A percentile compares a stretch with the other conserved stretches of the same genome.
These are phyloP conservation scores for Glossosoma conforme DNA, from an alignment of 1,140 invertebrate genomes.

Conservation along the genomic window DNA sequence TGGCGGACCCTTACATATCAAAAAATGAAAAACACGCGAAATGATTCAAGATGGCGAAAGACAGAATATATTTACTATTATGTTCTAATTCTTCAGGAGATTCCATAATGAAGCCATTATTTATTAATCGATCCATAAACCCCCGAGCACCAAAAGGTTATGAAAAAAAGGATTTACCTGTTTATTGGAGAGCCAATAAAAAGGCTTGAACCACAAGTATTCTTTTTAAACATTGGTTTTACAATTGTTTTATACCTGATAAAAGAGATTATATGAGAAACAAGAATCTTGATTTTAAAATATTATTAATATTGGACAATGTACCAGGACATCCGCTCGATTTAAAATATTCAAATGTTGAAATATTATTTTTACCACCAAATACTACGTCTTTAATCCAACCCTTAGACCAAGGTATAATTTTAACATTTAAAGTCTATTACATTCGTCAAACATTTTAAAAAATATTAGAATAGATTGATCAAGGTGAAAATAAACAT, in stretches of 20 bases:
- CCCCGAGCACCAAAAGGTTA: constrained; percentile 35
- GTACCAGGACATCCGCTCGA: constrained; percentile 31
- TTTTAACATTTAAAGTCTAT: no score
- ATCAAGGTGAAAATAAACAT: no score
- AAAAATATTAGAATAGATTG: no score
- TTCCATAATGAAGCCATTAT: constrained; percentile 41
- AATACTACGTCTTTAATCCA: constrained; percentile 38
- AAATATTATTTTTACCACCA: constrained; percentile 34
- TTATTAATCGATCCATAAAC: constrained; percentile 40
- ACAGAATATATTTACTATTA: constrained; percentile 37
- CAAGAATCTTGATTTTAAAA: no score
- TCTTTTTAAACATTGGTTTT: constrained; percentile 38
- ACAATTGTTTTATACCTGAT: constrained; percentile 6
- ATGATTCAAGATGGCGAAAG: constrained; percentile 38
- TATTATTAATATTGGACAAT: no score
- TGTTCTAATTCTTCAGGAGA: constrained; percentile 40
- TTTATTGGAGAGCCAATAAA: constrained; percentile 38
- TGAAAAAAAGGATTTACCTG: constrained; percentile 36
- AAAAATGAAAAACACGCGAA: constrained; percentile 34
- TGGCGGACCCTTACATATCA: constrained; percentile 31
- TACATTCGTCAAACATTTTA: no score
- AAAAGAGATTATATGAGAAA: constrained; percentile 3
- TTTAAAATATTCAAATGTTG: constrained; percentile 31
- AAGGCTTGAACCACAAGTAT: constrained; percentile 40
- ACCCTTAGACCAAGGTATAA: constrained; percentile 39